Conservation (phyloP, 2,888 invertebrate species). For the Thyatira batis region DNA sequence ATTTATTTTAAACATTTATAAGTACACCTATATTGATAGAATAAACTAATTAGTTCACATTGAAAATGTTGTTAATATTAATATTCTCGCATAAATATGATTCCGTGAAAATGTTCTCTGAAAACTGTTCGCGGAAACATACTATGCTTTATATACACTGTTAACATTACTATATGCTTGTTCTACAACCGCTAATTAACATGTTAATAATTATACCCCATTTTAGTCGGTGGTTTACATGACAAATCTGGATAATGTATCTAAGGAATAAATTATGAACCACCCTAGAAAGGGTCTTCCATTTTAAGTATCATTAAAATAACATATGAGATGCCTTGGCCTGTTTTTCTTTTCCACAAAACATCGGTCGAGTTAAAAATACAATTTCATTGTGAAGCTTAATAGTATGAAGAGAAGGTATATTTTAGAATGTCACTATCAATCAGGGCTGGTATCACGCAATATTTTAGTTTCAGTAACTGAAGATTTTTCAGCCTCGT, state of each 20-base stretch:
- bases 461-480: too few species aligned
- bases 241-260: constrained; percentile 1
- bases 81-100: too few species aligned
- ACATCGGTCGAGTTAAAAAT: too few species aligned
- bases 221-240: neutral
- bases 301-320: neutral
- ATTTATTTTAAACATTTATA: too few species aligned
- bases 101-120: too few species aligned
- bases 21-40: too few species aligned
- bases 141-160: neutral
- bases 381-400: too few species aligned
- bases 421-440: neutral
- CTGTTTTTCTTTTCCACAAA: neutral
- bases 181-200: constrained; percentile 3
- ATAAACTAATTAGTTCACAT: too few species aligned
- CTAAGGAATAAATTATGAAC: neutral
- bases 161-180: neutral
- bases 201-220: neutral
- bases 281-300: neutral
- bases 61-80: too few species aligned
- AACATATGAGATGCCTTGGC: neutral
- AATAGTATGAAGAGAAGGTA: too few species aligned
- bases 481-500: too few species aligned
- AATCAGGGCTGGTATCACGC: neutral
- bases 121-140: too few species aligned